phyloP scores from a whole-genome alignment of 2,888 invertebrate genomes.

The Phortica magna region DNA sequence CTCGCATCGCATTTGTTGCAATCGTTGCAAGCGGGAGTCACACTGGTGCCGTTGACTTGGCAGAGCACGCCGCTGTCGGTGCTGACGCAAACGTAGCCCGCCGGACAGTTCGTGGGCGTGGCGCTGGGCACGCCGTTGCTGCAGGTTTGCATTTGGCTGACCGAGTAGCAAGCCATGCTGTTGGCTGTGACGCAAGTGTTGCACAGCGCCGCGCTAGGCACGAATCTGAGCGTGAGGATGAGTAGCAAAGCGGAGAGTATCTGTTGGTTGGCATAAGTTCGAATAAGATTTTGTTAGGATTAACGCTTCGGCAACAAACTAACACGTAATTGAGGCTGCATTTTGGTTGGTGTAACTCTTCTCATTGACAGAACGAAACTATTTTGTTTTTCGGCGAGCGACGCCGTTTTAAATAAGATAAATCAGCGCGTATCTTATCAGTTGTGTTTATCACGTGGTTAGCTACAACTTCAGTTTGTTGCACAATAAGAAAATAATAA shows the following conservation, averaged over 20 bases:
- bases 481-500: not conserved
- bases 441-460: not conserved
- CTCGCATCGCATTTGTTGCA: slow-evolving; percentile 65
- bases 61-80: slow-evolving; percentile 58
- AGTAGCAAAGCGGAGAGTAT: not conserved
- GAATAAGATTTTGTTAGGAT: not conserved
- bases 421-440: slow-evolving; percentile 1
- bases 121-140: slow-evolving; percentile 52
- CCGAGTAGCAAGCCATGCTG: slow-evolving; percentile 66
- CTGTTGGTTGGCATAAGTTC: not conserved
- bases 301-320: not conserved
- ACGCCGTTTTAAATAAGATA: not conserved
- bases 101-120: slow-evolving; percentile 54
- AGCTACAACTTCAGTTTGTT: not conserved
- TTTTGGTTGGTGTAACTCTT: not conserved
- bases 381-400: not conserved
- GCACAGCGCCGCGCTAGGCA: slow-evolving; percentile 44
- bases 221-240: not conserved
- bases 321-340: not conserved
- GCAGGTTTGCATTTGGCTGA: slow-evolving; percentile 60
- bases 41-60: slow-evolving; percentile 37
- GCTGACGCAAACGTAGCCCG: slow-evolving; percentile 59
- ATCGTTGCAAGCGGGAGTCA: slow-evolving; percentile 55
- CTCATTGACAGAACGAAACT: not conserved
- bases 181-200: slow-evolving; percentile 61